Evolutionary conservation across 2,113 vertebrate species (phyloP).

Genomic region (Phoxinus phoxinus): DNA sequence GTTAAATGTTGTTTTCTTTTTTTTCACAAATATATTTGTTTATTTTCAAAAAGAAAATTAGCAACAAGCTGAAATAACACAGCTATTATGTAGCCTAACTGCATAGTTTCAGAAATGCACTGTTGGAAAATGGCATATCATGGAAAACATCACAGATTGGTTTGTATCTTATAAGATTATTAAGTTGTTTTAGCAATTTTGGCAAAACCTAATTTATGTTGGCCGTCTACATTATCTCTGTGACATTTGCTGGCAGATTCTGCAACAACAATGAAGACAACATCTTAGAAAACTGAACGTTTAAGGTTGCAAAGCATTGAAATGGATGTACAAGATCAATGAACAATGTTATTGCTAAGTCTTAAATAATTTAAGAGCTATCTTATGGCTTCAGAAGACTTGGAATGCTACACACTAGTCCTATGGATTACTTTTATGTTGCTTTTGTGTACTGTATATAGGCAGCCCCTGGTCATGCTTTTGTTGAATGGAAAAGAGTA

Average conservation of each 20-base stretch:
- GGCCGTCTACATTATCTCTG: neutral
- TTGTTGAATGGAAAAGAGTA: neutral
- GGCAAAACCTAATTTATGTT: neutral
- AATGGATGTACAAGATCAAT: neutral
- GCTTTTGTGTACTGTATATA: neutral
- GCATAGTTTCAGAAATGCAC: neutral
- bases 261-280: neutral
- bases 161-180: neutral
- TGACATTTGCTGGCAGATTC: neutral
- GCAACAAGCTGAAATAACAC: neutral
- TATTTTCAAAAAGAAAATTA: neutral
- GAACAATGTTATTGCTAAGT: neutral
- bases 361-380: conserved; percentile 15
- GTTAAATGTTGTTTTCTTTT: neutral
- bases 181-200: neutral
- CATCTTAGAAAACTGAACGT: conserved; percentile 1
- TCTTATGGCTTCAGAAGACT: conserved; percentile 9
- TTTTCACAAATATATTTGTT: neutral
- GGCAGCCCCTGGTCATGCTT: neutral
- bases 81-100: neutral
- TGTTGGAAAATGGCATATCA: neutral
- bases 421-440: conserved; percentile 12
- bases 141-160: neutral
- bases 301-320: neutral
- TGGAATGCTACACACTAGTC: conserved; percentile 2